These are phyloP conservation scores for Leguminivora glycinivorella DNA, from an alignment of 1,140 invertebrate species.

Conservation along the genomic window DNA sequence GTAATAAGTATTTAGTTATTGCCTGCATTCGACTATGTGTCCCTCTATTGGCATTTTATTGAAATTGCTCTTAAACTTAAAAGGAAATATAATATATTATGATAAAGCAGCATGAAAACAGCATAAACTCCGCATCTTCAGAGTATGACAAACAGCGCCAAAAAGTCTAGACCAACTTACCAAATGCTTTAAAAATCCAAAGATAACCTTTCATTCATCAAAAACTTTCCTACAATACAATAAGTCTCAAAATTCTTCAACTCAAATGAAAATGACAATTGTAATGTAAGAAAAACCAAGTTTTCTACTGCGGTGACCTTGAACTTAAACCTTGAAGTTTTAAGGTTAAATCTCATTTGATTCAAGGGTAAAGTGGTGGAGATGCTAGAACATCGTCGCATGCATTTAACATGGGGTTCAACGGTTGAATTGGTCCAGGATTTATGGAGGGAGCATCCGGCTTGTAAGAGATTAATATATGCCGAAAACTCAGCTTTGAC, in stretches of 20 bases:
- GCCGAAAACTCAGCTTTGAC: constrained; percentile 10
- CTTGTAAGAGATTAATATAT: constrained; percentile 17
- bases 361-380: neutral
- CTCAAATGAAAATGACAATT: neutral
- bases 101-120: neutral
- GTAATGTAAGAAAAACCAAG: neutral
- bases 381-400: constrained; percentile 1
- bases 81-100: neutral
- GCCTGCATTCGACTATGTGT: too few relatives aligned
- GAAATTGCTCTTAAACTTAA: neutral
- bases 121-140: constrained; percentile 1
- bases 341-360: neutral
- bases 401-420: constrained; percentile 14
- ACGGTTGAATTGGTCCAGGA: constrained; percentile 6
- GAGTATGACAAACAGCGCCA: constrained; percentile 3
- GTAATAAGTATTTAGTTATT: too few relatives aligned
- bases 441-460: constrained; percentile 5
- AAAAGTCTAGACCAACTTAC: constrained; percentile 14
- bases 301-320: neutral
- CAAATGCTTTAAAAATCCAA: constrained; percentile 1
- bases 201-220: neutral
- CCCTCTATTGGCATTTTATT: neutral
- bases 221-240: neutral
- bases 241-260: neutral
- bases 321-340: neutral